Base-by-base conservation (phyloP, 2,797 vertebrate species). In the Kryptolebias ocellatus region DNA sequence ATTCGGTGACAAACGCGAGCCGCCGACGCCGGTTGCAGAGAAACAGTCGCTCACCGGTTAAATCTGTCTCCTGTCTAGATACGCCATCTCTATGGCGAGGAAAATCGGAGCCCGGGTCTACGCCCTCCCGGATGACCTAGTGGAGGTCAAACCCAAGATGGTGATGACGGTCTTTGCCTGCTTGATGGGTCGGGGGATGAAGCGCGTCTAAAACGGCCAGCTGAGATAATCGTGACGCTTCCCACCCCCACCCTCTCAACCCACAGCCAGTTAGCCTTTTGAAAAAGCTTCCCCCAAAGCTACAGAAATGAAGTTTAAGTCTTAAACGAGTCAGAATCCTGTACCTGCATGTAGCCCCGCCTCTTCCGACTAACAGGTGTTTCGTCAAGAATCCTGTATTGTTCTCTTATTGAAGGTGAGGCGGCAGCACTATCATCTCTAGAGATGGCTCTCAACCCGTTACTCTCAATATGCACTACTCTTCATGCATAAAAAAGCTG, bases 131-230 rank as follows among this genome's bases (percentile, higher is more conserved):
- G 97, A 99, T 46, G 98, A 99, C 78, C 95, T 99, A 0, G 94
- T 98, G 84, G 97, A 99, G 86, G 97, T 99, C 83, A 99, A 98
- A 78, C 96, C 96, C 76, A 99, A 99, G 92, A 97, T 99, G 97
- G 98, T 99, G 89, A 97, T 99, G 98, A 99, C 96, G 0, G 96
- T 99, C 82, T 99, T 99, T 74, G 98, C 97, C 44, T 99, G 97
- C 87, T 93, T 99, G 94, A 99, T 99, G 98, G 98, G 97, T 67
- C 92, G 97, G 79, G 97, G 97, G 72, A 96, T 99, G 96, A 98
- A 99, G 87, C 87, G 91, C 78, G 95, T 89, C 66, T 98, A 96
- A 94, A 65, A 52, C 34, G 61, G 7, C 18, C n/a, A 10, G 52
- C 57, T 53, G 34, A 59, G 63, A 70, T 67, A 70, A 66, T 80